Evolutionary conservation across 2,888 invertebrate species (phyloP).

Genomic region (Adelphocoris suturalis): DNA sequence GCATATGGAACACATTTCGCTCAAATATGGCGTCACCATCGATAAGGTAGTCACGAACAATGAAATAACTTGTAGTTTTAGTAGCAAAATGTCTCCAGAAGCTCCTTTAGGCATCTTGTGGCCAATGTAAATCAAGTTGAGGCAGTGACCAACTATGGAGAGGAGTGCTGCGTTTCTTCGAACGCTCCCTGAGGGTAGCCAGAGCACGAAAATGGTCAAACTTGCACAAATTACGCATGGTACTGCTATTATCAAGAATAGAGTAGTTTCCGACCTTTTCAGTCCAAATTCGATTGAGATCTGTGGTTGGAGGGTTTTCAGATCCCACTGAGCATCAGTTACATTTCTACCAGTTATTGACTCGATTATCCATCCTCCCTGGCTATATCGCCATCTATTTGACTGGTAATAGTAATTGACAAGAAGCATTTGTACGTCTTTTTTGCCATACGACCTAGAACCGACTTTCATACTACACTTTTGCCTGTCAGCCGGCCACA

Average conservation of each 20-base stretch:
- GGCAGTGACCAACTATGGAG: background rate
- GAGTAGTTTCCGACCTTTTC: background rate
- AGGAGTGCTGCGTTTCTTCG: background rate
- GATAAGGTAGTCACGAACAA: background rate
- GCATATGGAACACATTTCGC: background rate
- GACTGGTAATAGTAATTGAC: too few species aligned
- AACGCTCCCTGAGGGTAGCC: background rate
- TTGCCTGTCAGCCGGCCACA: background rate
- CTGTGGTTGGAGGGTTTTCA: background rate
- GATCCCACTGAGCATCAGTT: background rate
- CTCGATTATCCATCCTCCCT: background rate
- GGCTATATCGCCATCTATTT: background rate
- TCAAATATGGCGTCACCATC: background rate
- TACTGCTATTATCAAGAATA: background rate
- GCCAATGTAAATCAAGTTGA: constrained; percentile 4
- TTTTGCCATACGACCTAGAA: background rate
- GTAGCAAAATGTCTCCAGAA: background rate
- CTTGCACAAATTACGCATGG: background rate
- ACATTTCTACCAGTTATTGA: background rate
- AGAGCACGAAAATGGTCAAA: background rate
- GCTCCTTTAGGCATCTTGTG: background rate
- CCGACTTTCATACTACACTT: background rate
- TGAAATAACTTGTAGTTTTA: background rate
- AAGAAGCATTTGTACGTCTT: background rate
- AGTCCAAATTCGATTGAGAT: background rate